Percentiles rank a stretch among this genome's conserved stretches.
phyloP scores from a whole-genome alignment of 2,113 vertebrate species.

The Paratilapia polleni region DNA sequence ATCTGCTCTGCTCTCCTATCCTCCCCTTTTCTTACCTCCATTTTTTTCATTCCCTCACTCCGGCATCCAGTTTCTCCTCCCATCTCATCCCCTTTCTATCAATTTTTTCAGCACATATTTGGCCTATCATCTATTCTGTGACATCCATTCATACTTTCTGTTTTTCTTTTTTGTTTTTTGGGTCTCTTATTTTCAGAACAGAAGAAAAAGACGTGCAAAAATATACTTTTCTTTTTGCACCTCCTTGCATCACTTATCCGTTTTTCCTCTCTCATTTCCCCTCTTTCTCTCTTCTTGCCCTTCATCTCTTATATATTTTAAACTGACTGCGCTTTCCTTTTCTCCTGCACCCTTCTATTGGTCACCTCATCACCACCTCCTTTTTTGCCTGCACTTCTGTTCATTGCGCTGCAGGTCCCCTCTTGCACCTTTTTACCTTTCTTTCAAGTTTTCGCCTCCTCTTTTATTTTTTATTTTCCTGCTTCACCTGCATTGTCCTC shows the following conservation, averaged over 20 bases:
- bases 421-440: neutral
- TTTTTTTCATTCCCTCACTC: neutral
- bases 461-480: neutral
- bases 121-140: neutral
- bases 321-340: neutral
- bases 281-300: neutral
- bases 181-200: neutral
- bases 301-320: neutral
- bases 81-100: neutral
- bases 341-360: no score
- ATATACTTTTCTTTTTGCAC: neutral
- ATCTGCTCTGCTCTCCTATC: slow-evolving; percentile 24
- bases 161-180: neutral
- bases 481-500: neutral
- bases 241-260: neutral
- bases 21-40: neutral
- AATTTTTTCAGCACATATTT: neutral
- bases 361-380: no score
- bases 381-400: no score
- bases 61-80: neutral
- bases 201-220: neutral
- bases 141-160: no score
- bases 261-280: no score
- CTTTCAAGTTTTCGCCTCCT: neutral
- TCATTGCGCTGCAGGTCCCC: neutral